Percentiles rank a stretch among this genome's conserved stretches.
Evolutionary conservation across 2,797 vertebrate species (phyloP).

Genomic region (Danio albolineatus): DNA sequence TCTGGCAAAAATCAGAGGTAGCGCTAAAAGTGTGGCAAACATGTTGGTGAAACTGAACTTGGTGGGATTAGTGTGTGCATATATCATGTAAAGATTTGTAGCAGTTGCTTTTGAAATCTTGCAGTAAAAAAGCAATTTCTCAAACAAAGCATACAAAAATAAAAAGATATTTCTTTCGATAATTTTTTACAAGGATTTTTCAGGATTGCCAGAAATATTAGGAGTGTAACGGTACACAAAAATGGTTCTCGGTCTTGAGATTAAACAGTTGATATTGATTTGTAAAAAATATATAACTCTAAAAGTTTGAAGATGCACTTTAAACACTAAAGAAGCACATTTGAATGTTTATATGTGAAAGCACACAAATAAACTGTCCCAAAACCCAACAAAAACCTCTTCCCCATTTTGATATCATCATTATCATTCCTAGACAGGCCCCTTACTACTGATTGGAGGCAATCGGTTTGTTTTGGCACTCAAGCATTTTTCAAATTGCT

Average conservation of each 20-base stretch:
- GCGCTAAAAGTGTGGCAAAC: conserved; percentile 36
- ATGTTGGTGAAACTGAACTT: background rate
- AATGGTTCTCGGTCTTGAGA: background rate
- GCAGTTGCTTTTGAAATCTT: background rate
- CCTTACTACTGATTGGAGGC: too few relatives aligned
- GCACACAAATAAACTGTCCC: too few relatives aligned
- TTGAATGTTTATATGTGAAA: too few relatives aligned
- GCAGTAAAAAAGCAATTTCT: background rate
- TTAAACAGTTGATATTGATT: background rate
- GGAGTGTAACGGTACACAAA: too few relatives aligned
- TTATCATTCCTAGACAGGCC: too few relatives aligned
- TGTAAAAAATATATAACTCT: too few relatives aligned
- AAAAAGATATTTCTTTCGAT: background rate
- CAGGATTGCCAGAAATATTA: background rate
- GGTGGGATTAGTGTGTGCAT: background rate
- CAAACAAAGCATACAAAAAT: background rate
- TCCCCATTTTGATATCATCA: too few relatives aligned
- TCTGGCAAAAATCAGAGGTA: conserved; percentile 45
- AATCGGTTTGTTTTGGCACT: too few relatives aligned
- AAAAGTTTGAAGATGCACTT: too few relatives aligned
- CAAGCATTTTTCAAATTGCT: too few relatives aligned
- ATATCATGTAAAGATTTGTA: background rate
- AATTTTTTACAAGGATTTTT: background rate
- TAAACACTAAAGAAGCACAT: too few relatives aligned
- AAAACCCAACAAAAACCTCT: too few relatives aligned